A percentile compares a stretch with the other conserved stretches of the same genome.
Conservation (phyloP, 2,888 invertebrate species). For the Lithophane leautieri region DNA sequence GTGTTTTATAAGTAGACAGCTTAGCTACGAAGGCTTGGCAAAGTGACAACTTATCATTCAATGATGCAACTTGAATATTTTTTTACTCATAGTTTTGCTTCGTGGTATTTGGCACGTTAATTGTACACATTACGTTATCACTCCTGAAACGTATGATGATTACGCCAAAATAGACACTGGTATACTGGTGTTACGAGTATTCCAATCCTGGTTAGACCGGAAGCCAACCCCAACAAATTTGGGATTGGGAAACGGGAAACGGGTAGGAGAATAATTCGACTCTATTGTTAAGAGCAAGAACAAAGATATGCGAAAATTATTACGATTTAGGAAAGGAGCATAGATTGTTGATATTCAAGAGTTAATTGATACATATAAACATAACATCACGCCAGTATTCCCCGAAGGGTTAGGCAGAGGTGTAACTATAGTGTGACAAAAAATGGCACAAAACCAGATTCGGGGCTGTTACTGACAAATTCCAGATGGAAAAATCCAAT, state of each 20-base stretch:
- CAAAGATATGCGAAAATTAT: neutral
- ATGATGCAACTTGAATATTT: conserved; percentile 45
- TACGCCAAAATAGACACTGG: neutral
- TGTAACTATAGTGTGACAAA: no score
- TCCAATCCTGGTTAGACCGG: neutral
- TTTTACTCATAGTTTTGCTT: conserved; percentile 25
- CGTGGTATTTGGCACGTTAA: conserved; percentile 37
- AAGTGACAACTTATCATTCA: conserved; percentile 2
- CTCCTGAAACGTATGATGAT: conserved; percentile 11
- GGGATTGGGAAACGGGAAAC: neutral
- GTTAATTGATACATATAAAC: no score
- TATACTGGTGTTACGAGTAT: neutral
- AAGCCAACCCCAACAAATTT: neutral
- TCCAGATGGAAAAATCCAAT: no score
- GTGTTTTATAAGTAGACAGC: neutral
- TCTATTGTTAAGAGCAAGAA: neutral
- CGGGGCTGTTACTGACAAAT: no score
- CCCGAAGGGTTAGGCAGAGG: no score
- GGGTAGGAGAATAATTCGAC: neutral
- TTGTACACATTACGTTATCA: conserved; percentile 25
- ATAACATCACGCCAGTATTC: no score
- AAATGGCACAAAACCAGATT: no score
- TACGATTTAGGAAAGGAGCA: neutral
- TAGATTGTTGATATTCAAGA: neutral
- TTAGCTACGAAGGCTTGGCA: neutral